Evolutionary conservation across 2,113 vertebrate genomes (phyloP).

Genomic region (Tinamus guttatus): DNA sequence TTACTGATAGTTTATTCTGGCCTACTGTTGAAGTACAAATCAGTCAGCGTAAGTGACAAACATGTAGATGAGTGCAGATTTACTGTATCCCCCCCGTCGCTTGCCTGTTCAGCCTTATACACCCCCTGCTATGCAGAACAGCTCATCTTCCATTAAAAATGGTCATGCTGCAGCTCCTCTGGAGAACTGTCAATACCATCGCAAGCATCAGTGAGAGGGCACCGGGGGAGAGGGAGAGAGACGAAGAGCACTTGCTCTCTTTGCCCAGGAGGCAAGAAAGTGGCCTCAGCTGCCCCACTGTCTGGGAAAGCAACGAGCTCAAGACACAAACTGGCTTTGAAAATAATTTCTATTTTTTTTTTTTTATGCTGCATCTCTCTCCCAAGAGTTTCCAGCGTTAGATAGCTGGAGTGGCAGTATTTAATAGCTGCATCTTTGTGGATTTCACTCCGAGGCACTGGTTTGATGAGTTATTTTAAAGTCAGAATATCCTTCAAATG

Average conservation of each 20-base stretch:
- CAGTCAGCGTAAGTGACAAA: not conserved
- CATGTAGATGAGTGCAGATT: not conserved
- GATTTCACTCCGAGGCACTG: not conserved
- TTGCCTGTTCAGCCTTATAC: not conserved
- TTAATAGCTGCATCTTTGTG: conserved; percentile 1
- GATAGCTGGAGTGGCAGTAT: not conserved
- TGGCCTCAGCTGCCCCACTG: not conserved
- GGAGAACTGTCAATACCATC: not conserved
- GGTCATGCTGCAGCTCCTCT: not conserved
- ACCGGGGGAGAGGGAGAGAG: not conserved
- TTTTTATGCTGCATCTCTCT: not conserved
- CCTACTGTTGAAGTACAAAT: not conserved
- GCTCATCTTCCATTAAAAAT: not conserved
- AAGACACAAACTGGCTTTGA: not conserved
- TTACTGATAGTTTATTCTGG: not conserved
- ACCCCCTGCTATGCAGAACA: not conserved
- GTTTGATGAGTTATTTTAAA: conserved; percentile 27
- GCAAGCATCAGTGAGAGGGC: not conserved
- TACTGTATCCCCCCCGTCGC: not conserved
- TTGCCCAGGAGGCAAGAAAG: not conserved
- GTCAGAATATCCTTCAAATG: conserved; percentile 22
- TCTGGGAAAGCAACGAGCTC: not conserved
- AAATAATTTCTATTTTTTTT: conserved; percentile 11
- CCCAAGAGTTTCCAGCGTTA: not conserved
- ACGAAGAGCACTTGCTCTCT: not conserved